Evolutionary conservation across 2,888 invertebrate species (phyloP).

Genomic region (Hetaerina titia): DNA sequence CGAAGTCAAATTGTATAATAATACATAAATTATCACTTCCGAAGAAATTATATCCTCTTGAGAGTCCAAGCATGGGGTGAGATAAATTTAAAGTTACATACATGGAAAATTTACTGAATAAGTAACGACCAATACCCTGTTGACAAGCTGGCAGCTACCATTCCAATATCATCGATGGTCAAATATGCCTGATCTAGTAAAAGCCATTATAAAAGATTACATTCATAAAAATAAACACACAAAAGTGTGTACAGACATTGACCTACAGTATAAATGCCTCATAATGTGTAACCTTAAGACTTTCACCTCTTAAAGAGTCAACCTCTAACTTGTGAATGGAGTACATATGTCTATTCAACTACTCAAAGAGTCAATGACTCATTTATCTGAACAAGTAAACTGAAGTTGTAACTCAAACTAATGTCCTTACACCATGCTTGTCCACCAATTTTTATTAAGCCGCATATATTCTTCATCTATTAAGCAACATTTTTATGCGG

Average conservation of each 20-base stretch:
- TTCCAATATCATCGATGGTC: background rate
- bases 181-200: background rate
- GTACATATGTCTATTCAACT: background rate
- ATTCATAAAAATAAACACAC: background rate
- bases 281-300: background rate
- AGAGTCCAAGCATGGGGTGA: background rate
- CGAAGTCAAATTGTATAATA: too few species aligned
- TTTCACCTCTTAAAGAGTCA: background rate
- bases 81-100: background rate
- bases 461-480: background rate
- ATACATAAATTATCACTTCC: background rate
- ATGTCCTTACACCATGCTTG: background rate
- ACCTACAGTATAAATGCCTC: background rate
- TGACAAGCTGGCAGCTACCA: slow-evolving; percentile 1
- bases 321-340: background rate
- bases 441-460: background rate
- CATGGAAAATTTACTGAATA: background rate
- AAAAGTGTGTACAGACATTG: background rate
- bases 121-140: slow-evolving; percentile 1
- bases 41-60: background rate
- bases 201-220: background rate
- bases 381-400: background rate
- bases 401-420: background rate
- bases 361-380: background rate
- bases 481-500: background rate